A percentile compares a stretch with the other conserved stretches of the same genome.
Conservation (phyloP, 2,888 invertebrate genomes). For the Schizotus pectinicornis region DNA sequence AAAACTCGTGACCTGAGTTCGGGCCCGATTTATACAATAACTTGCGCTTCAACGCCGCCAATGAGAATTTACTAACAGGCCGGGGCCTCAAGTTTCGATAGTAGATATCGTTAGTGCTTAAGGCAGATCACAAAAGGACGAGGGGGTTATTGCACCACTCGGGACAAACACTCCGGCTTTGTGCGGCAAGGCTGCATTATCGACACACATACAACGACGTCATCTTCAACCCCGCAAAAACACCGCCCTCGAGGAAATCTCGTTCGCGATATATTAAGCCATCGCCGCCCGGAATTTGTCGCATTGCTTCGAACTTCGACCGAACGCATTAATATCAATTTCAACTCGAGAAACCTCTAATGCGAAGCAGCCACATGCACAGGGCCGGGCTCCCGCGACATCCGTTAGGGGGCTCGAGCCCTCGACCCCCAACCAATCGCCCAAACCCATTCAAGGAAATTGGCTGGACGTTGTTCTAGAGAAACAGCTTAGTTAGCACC, state of each 20-base stretch:
- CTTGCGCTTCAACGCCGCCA: constrained; percentile 4
- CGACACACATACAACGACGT: background rate
- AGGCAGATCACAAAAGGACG: background rate
- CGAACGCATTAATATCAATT: constrained; percentile 26
- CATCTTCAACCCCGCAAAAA: background rate
- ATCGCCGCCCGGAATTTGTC: constrained; percentile 12
- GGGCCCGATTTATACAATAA: constrained; percentile 21
- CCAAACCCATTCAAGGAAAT: too few species aligned
- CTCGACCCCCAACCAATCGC: too few species aligned
- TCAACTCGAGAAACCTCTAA: background rate
- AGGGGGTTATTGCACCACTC: background rate
- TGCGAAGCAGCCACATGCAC: too few species aligned
- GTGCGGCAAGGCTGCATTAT: constrained; percentile 2
- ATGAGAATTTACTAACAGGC: constrained; percentile 10
- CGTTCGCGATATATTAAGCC: constrained; percentile 1
- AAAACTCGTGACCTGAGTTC: constrained; percentile 29
- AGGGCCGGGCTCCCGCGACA: too few species aligned
- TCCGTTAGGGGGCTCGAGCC: too few species aligned
- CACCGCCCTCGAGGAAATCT: constrained; percentile 5
- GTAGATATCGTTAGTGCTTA: background rate
- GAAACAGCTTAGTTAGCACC: too few species aligned
- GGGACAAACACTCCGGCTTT: background rate
- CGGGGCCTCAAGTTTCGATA: constrained; percentile 13
- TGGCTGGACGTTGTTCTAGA: too few species aligned
- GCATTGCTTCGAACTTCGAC: constrained; percentile 16